Percentiles rank a stretch among this genome's conserved stretches.
phyloP scores from a whole-genome alignment of 2,797 vertebrate genomes.

The Urophycis tenuis region DNA sequence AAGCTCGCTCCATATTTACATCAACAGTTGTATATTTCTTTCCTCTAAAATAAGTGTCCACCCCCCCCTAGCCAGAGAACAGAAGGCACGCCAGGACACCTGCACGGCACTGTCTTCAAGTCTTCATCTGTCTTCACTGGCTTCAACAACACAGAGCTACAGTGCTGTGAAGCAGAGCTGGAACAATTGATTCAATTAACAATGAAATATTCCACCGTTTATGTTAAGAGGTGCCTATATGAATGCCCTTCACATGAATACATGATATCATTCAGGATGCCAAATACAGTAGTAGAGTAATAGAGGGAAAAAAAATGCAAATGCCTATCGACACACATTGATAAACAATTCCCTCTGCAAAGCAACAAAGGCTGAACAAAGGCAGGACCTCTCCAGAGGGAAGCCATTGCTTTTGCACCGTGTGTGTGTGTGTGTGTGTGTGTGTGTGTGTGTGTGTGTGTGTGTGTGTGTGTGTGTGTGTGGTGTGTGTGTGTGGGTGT shows the following conservation, averaged over 20 bases:
- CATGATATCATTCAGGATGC: background rate
- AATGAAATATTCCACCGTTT: background rate
- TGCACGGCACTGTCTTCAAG: background rate
- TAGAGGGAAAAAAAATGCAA: too few species aligned
- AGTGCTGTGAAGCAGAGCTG: background rate
- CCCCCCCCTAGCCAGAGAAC: background rate
- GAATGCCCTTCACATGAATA: background rate
- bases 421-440: background rate
- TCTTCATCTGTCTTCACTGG: too few species aligned
- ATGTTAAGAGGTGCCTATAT: background rate
- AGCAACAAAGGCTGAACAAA: background rate
- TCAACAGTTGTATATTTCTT: constrained; percentile 1
- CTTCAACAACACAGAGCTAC: background rate
- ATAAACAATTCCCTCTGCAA: background rate
- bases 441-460: background rate
- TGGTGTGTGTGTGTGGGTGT: background rate
- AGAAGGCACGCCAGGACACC: background rate
- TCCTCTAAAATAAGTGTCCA: background rate
- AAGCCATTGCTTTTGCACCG: background rate
- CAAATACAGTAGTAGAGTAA: background rate
- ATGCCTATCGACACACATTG: background rate
- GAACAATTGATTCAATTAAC: background rate
- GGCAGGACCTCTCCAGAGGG: background rate
- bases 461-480: background rate
- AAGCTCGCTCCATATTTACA: background rate